These are phyloP conservation scores for Syrmaticus mikado DNA, from an alignment of 2,113 vertebrate species.

Conservation along the genomic window DNA sequence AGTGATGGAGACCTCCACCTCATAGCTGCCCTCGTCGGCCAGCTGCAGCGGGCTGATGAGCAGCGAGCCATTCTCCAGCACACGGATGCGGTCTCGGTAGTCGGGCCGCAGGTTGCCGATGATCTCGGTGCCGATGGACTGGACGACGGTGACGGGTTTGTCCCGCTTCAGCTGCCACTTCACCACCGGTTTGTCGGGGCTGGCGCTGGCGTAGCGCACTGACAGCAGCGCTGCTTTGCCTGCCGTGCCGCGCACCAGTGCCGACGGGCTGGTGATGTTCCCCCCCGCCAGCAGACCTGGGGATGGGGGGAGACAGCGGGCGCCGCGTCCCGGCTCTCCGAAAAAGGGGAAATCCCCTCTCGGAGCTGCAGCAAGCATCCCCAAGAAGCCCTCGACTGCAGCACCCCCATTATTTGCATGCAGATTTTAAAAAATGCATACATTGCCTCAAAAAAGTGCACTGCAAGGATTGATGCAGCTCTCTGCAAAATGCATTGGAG, in stretches of 20 bases:
- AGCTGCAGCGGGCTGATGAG: conserved; percentile 90
- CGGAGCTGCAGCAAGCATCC: neutral
- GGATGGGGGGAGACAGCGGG: neutral
- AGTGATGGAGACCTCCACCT: conserved; percentile 97
- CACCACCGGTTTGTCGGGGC: conserved; percentile 89
- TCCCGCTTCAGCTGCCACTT: conserved; percentile 94
- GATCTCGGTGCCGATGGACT: conserved; percentile 94
- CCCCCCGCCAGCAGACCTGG: conserved; percentile 85
- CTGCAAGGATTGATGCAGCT: neutral
- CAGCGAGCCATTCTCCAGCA: conserved; percentile 93
- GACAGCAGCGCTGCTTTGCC: conserved; percentile 92
- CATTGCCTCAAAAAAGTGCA: neutral
- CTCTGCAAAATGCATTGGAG: neutral
- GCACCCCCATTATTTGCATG: neutral
- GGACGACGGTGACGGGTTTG: conserved; percentile 91
- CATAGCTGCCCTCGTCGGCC: conserved; percentile 89
- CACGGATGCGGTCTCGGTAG: conserved; percentile 91
- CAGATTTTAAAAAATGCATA: neutral
- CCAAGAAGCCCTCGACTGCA: neutral
- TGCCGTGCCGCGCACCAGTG: conserved; percentile 82
- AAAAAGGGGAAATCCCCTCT: neutral
- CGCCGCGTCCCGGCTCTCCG: accelerated
- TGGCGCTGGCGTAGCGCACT: conserved; percentile 89
- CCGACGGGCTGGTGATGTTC: conserved; percentile 90
- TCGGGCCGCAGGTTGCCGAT: conserved; percentile 90